Percentiles rank a stretch among this genome's conserved stretches.
Conservation (phyloP, 1,140 invertebrate species). For the Tetragnatha versicolor region DNA sequence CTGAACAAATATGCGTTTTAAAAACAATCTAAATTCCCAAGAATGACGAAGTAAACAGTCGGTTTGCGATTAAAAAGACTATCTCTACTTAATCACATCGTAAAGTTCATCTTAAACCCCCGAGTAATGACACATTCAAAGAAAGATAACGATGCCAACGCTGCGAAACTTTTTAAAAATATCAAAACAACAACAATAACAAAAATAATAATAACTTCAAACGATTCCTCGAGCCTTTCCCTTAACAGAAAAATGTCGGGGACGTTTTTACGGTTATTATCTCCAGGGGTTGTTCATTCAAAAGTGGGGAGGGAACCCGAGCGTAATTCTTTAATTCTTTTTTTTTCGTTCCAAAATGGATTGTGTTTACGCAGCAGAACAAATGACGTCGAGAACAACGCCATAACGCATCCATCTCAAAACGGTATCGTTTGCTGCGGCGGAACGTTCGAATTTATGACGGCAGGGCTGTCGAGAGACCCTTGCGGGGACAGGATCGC, state of each 20-base stretch:
- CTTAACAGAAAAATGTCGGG: conserved; percentile 10
- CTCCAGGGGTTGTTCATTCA: not conserved
- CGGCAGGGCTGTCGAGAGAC: too few relatives aligned
- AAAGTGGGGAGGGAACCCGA: not conserved
- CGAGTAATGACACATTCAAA: not conserved
- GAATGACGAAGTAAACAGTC: conserved; percentile 5
- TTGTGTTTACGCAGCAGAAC: not conserved
- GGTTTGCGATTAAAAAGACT: conserved; percentile 7
- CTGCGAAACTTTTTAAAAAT: too few relatives aligned
- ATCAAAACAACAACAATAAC: too few relatives aligned
- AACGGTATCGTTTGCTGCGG: not conserved
- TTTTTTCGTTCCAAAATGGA: conserved; percentile 9
- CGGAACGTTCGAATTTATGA: not conserved
- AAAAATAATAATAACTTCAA: not conserved
- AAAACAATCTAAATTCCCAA: too few relatives aligned
- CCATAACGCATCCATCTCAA: not conserved
- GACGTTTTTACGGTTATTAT: conserved; percentile 22
- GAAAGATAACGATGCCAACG: not conserved
- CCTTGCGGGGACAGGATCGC: too few relatives aligned
- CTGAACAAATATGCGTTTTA: conserved; percentile 4
- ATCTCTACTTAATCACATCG: conserved; percentile 2
- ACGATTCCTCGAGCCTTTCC: conserved; percentile 3
- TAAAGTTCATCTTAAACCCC: conserved; percentile 5
- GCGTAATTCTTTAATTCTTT: not conserved
- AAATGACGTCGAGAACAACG: not conserved